These are phyloP conservation scores for Chaunax sp. DNA, from an alignment of 2,797 vertebrate genomes.

Conservation along the genomic window DNA sequence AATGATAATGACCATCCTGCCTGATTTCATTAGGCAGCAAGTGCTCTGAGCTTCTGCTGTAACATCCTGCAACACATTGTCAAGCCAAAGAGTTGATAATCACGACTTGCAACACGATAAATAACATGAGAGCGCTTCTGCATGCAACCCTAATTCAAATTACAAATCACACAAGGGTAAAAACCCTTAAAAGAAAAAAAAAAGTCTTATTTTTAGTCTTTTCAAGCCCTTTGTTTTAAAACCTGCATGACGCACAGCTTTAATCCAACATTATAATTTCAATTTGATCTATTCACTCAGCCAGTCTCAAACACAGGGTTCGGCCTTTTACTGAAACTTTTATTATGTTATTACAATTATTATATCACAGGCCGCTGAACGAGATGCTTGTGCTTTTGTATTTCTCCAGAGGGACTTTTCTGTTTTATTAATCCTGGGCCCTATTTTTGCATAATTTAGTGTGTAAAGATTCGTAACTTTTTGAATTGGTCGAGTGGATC, in stretches of 20 bases:
- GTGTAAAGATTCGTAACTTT: too few relatives aligned
- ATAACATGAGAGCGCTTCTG: slow-evolving; percentile 40
- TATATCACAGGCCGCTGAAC: slow-evolving; percentile 19
- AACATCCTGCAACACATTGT: slow-evolving; percentile 70
- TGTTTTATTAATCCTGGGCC: too few relatives aligned
- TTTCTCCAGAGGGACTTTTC: neutral
- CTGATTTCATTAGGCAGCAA: slow-evolving; percentile 75
- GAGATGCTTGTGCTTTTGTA: slow-evolving; percentile 18
- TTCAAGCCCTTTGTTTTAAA: slow-evolving; percentile 39
- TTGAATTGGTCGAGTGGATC: too few relatives aligned
- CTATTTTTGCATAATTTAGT: too few relatives aligned
- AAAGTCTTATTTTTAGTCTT: slow-evolving; percentile 59
- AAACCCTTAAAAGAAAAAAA: slow-evolving; percentile 45
- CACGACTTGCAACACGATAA: slow-evolving; percentile 41
- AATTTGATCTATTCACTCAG: slow-evolving; percentile 28
- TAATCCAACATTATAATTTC: slow-evolving; percentile 45
- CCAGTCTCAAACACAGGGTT: slow-evolving; percentile 19
- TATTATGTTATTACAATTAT: neutral
- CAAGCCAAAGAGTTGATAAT: slow-evolving; percentile 54
- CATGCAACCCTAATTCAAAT: slow-evolving; percentile 57
- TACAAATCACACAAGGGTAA: slow-evolving; percentile 69
- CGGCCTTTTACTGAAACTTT: slow-evolving; percentile 32
- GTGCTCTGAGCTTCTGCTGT: slow-evolving; percentile 65
- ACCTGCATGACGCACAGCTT: slow-evolving; percentile 32
- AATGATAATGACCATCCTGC: slow-evolving; percentile 74